Evolutionary conservation across 2,113 vertebrate genomes (phyloP).

Genomic region (Pachypanchax playfairii): DNA sequence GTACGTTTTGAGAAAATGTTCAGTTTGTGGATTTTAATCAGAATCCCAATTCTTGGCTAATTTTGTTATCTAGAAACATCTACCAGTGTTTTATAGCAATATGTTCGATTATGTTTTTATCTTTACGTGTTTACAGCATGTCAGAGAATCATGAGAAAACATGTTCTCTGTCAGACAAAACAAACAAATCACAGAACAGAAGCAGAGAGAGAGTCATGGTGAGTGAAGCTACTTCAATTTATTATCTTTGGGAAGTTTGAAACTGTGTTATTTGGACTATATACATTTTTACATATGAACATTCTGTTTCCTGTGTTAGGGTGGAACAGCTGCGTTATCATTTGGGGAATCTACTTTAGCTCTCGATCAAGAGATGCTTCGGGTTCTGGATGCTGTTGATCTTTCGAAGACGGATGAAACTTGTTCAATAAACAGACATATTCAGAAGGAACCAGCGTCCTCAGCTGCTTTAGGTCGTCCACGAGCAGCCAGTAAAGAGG

Average conservation of each 20-base stretch:
- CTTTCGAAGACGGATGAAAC: slow-evolving; percentile 3
- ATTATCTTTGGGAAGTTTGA: not conserved
- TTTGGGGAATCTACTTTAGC: slow-evolving; percentile 61
- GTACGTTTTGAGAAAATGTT: slow-evolving; percentile 33
- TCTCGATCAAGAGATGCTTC: slow-evolving; percentile 68
- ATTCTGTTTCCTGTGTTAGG: slow-evolving; percentile 40
- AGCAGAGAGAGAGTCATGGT: slow-evolving; percentile 32
- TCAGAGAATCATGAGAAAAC: slow-evolving; percentile 43
- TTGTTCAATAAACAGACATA: slow-evolving; percentile 9
- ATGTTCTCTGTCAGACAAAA: slow-evolving; percentile 6
- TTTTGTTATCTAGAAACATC: slow-evolving; percentile 8
- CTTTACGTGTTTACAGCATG: no score
- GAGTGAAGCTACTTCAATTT: slow-evolving; percentile 26
- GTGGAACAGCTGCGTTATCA: slow-evolving; percentile 13
- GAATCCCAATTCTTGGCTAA: no score
- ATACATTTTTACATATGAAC: not conserved
- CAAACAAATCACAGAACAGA: slow-evolving; percentile 17
- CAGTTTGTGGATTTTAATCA: no score
- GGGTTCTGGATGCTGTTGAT: slow-evolving; percentile 50
- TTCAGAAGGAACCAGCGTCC: slow-evolving; percentile 2
- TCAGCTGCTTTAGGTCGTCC: not conserved
- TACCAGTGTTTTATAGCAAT: not conserved
- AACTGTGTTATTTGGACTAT: not conserved
- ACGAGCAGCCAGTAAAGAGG: slow-evolving; percentile 3
- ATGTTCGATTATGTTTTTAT: no score